Conservation (phyloP, 2,888 invertebrate genomes). For the Xylophagus ater region DNA sequence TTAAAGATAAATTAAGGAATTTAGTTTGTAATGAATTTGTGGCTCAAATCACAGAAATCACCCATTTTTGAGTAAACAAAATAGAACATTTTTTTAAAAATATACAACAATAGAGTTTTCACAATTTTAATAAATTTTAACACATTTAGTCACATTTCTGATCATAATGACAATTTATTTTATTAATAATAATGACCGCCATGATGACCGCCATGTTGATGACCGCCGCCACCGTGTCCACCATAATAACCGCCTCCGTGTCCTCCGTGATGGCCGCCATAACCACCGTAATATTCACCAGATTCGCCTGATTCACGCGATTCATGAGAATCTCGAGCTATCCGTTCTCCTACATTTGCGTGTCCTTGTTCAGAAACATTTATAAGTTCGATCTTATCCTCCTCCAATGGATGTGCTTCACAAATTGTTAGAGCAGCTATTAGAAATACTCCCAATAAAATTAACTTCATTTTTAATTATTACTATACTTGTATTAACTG, state of each 20-base stretch:
- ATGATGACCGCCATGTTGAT: not conserved
- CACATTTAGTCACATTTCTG: not conserved
- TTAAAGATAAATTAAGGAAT: too few species aligned
- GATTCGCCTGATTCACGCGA: conserved; percentile 11
- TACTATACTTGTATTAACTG: too few species aligned
- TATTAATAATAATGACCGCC: not conserved
- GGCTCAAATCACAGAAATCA: too few species aligned
- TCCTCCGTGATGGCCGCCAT: conserved; percentile 7
- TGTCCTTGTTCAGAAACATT: too few species aligned
- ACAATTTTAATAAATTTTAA: not conserved
- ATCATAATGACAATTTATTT: not conserved
- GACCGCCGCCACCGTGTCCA: conserved; percentile 4
- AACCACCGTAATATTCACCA: conserved; percentile 3
- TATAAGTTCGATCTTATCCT: too few species aligned
- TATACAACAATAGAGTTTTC: not conserved
- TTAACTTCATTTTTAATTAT: conserved; percentile 10
- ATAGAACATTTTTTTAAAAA: not conserved
- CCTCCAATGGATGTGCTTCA: conserved; percentile 9
- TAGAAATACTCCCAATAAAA: too few species aligned
- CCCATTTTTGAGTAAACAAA: too few species aligned
- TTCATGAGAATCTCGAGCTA: too few species aligned
- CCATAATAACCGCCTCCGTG: conserved; percentile 13
- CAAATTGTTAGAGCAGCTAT: too few species aligned
- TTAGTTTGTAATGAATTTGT: too few species aligned
- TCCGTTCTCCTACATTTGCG: not conserved